Percentiles rank a stretch among this genome's conserved stretches.
Conservation (phyloP, 2,113 vertebrate genomes). For the Cairina moschata region DNA sequence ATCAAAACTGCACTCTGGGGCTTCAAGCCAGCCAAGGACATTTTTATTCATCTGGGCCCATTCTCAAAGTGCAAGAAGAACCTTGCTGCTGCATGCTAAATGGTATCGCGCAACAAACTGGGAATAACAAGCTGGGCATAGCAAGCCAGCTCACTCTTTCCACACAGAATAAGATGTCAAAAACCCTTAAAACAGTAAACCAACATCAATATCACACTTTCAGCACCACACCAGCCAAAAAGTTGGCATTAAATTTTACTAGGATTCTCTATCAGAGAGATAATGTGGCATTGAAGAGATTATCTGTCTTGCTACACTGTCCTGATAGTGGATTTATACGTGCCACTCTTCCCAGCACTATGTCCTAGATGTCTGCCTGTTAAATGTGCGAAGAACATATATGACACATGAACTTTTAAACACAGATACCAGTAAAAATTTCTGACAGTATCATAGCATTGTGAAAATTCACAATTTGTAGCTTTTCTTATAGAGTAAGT, state of each 20-base stretch:
- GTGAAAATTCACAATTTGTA: background rate
- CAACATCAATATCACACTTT: background rate
- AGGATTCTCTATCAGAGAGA: background rate
- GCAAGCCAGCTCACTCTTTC: background rate
- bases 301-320: background rate
- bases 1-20: background rate
- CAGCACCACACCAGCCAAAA: background rate
- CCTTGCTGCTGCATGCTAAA: background rate
- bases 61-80: background rate
- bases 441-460: background rate
- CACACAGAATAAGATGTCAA: background rate
- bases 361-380: background rate
- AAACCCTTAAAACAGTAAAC: background rate
- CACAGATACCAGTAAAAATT: background rate
- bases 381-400: background rate
- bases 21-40: background rate
- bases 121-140: fast-evolving
- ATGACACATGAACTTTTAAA: background rate
- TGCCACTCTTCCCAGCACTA: background rate
- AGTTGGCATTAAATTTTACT: background rate
- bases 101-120: fast-evolving
- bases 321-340: background rate
- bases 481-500: background rate
- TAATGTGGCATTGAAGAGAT: conserved; percentile 4
- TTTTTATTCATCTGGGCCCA: background rate